Conservation (phyloP, 2,888 invertebrate genomes). For the Hymenopus coronatus region DNA sequence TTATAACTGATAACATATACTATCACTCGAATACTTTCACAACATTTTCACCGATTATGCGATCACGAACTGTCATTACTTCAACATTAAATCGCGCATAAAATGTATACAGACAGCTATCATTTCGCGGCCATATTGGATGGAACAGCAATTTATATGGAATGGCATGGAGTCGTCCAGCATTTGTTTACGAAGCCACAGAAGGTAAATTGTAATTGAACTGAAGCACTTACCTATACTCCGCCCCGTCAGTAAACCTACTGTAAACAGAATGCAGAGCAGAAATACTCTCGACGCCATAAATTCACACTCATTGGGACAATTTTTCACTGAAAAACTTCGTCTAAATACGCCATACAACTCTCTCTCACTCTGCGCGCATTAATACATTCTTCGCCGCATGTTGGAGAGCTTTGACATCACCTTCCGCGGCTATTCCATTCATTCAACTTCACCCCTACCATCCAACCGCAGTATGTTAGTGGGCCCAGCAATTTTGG, state of each 20-base stretch:
- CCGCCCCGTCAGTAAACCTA: slow-evolving; percentile 45
- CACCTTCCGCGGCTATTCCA: slow-evolving; percentile 34
- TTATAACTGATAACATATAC: neutral
- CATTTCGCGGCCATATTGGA: slow-evolving; percentile 32
- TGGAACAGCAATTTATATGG: slow-evolving; percentile 27
- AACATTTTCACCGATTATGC: neutral
- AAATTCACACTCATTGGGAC: slow-evolving; percentile 70
- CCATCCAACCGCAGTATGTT: neutral
- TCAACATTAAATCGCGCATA: neutral
- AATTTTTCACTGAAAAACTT: slow-evolving; percentile 45
- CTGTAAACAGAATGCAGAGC: slow-evolving; percentile 62
- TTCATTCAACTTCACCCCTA: slow-evolving; percentile 23
- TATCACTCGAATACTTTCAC: neutral
- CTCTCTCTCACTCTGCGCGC: slow-evolving; percentile 36
- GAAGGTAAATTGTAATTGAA: neutral
- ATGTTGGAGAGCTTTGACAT: slow-evolving; percentile 26
- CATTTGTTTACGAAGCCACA: slow-evolving; percentile 12
- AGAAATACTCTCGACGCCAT: slow-evolving; percentile 77
- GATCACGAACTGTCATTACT: neutral
- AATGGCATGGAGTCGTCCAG: slow-evolving; percentile 16
- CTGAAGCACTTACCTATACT: slow-evolving; percentile 25
- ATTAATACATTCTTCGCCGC: slow-evolving; percentile 41
- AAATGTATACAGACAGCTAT: slow-evolving; percentile 14
- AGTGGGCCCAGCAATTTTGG: slow-evolving; percentile 6
- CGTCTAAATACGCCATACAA: slow-evolving; percentile 40